Evolutionary conservation across 2,113 vertebrate species (phyloP).

Genomic region (Micromys minutus): DNA sequence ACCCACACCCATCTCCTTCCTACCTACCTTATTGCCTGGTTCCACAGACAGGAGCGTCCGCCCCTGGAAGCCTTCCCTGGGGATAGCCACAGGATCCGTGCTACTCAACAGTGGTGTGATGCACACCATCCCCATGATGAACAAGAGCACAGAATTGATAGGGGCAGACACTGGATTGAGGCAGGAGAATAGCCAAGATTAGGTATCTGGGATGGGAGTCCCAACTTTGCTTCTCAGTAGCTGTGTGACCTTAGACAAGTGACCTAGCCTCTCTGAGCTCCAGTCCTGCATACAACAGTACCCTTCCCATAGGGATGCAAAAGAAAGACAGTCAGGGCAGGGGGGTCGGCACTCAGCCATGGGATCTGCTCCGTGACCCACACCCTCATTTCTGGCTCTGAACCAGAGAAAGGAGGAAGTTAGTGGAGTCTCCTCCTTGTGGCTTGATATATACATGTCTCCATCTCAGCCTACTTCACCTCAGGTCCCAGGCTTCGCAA

Average conservation of each 20-base stretch:
- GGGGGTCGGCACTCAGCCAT: not conserved
- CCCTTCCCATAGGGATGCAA: not conserved
- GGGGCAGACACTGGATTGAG: slow-evolving; percentile 72
- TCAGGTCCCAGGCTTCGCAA: not conserved
- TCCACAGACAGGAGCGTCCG: slow-evolving; percentile 84
- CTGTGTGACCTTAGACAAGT: slow-evolving; percentile 16
- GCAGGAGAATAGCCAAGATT: not conserved
- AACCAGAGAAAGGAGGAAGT: not conserved
- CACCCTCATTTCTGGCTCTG: not conserved
- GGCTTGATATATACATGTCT: not conserved
- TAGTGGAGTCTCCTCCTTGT: not conserved
- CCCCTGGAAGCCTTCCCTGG: slow-evolving; percentile 77
- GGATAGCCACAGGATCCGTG: rapidly evolving
- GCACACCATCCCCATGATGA: slow-evolving; percentile 80
- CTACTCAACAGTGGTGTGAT: slow-evolving; percentile 73
- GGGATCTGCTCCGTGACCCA: not conserved
- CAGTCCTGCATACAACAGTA: not conserved
- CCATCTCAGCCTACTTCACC: not conserved
- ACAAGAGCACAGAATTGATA: slow-evolving; percentile 84
- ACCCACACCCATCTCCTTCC: not conserved
- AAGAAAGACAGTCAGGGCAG: not conserved
- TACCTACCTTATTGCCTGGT: slow-evolving; percentile 79
- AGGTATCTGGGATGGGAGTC: not conserved
- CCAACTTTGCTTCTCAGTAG: not conserved
- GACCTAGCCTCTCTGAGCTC: slow-evolving; percentile 26